A percentile compares a stretch with the other conserved stretches of the same genome.
phyloP scores from a whole-genome alignment of 2,888 invertebrate genomes.

The Leptarthrus brevirostris region DNA sequence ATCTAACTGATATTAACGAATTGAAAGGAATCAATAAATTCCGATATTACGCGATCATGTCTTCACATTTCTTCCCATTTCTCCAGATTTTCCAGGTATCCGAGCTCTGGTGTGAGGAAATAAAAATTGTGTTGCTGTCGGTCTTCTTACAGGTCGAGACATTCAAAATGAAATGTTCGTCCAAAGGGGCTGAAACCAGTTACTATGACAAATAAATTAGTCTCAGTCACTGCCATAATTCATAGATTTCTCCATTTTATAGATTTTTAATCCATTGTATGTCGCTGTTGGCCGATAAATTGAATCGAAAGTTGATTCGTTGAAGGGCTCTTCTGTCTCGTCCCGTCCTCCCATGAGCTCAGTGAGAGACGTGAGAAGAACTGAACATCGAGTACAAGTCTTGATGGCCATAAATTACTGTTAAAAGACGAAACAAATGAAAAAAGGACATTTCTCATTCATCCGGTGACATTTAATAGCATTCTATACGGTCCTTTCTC shows the following conservation, averaged over 20 bases:
- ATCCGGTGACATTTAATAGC: slow-evolving; percentile 53
- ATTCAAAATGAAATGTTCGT: background rate
- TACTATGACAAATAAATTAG: slow-evolving; percentile 53
- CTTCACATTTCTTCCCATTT: slow-evolving; percentile 14
- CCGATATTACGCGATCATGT: background rate
- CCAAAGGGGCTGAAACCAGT: slow-evolving; percentile 43
- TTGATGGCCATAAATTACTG: slow-evolving; percentile 52
- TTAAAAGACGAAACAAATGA: slow-evolving; percentile 43
- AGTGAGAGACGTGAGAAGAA: background rate
- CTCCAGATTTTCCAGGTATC: too few species aligned
- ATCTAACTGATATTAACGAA: slow-evolving; percentile 3
- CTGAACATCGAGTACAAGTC: too few species aligned
- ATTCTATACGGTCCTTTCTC: slow-evolving; percentile 51
- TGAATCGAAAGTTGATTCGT: slow-evolving; percentile 47
- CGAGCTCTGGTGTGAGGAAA: too few species aligned
- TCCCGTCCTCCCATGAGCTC: background rate
- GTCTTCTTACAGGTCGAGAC: background rate
- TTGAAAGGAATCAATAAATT: slow-evolving; percentile 31
- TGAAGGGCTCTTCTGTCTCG: background rate
- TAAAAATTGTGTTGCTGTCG: background rate
- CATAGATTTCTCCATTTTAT: slow-evolving; percentile 32
- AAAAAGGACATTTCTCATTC: slow-evolving; percentile 55
- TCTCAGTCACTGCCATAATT: slow-evolving; percentile 46
- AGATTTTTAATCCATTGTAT: background rate
- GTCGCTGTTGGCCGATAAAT: slow-evolving; percentile 23